A percentile compares a stretch with the other conserved stretches of the same genome.
phyloP scores from a whole-genome alignment of 2,888 invertebrate species.

The Drosophila sordidapex region DNA sequence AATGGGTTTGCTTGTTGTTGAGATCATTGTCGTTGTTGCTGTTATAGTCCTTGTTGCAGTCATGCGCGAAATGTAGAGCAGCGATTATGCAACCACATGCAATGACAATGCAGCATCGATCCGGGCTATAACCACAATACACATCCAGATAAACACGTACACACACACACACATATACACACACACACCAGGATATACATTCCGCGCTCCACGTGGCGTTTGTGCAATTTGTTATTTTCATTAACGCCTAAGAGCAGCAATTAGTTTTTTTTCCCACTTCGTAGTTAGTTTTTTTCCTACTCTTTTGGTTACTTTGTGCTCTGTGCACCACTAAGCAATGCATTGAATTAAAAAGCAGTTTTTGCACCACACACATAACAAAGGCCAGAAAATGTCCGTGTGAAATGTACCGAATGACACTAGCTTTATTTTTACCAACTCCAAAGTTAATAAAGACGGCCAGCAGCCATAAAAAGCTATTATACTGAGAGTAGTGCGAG shows the following conservation, averaged over 20 bases:
- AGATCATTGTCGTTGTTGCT: constrained; percentile 43
- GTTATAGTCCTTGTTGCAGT: constrained; percentile 45
- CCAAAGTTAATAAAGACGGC: neutral
- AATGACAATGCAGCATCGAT: constrained; percentile 69
- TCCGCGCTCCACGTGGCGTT: constrained; percentile 58
- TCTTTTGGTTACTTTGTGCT: constrained; percentile 12
- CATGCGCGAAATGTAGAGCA: constrained; percentile 75
- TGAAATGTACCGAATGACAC: constrained; percentile 1
- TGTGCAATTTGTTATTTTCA: constrained; percentile 76
- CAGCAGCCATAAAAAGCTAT: neutral
- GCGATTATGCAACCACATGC: constrained; percentile 75
- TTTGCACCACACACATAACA: constrained; percentile 5
- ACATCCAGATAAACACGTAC: neutral
- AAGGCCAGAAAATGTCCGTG: constrained; percentile 4
- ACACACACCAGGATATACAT: neutral
- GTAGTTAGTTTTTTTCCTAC: neutral
- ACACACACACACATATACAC: neutral
- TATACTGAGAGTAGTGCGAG: neutral
- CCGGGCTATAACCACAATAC: constrained; percentile 23
- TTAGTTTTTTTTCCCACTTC: constrained; percentile 39
- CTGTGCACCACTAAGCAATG: constrained; percentile 11
- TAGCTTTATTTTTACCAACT: neutral
- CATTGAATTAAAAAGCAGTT: constrained; percentile 40
- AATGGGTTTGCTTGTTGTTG: constrained; percentile 72
- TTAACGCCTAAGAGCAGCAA: constrained; percentile 71